A percentile compares a stretch with the other conserved stretches of the same genome.
These are phyloP conservation scores for Megaptera novaeangliae DNA, from an alignment of 2,113 vertebrate species.

Conservation along the genomic window DNA sequence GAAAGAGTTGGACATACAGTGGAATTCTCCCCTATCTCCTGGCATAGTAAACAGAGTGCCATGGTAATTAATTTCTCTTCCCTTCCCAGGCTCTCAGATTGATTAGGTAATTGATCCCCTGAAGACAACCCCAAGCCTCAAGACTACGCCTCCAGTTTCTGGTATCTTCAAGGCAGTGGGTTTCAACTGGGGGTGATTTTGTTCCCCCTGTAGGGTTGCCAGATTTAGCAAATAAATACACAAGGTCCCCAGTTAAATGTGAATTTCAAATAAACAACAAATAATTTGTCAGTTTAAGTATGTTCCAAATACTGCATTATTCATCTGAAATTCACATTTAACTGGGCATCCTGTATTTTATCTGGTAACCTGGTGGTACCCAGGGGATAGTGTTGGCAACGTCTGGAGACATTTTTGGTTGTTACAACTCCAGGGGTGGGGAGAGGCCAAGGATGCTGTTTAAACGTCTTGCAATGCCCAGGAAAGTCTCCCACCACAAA, in stretches of 20 bases:
- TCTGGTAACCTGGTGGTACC: not conserved
- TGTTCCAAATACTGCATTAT: not conserved
- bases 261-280: not conserved
- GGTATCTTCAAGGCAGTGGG: not conserved
- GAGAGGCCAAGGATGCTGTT: not conserved
- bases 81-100: not conserved
- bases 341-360: not conserved
- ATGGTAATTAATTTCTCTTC: not conserved
- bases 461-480: not conserved
- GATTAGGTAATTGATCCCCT: not conserved
- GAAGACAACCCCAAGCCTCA: not conserved
- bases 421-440: not conserved
- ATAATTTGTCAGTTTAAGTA: not conserved
- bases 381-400: not conserved
- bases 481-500: not conserved
- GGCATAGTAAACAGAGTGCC: not conserved
- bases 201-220: not conserved
- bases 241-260: not conserved
- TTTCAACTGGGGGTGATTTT: not conserved
- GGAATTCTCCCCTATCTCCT: not conserved
- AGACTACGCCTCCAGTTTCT: not conserved
- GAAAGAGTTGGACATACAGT: not conserved
- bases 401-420: not conserved
- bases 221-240: not conserved
- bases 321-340: not conserved